Evolutionary conservation across 53 echinoderm and acorn worm species (phyloP).

Genomic region (Henricia sp.): DNA sequence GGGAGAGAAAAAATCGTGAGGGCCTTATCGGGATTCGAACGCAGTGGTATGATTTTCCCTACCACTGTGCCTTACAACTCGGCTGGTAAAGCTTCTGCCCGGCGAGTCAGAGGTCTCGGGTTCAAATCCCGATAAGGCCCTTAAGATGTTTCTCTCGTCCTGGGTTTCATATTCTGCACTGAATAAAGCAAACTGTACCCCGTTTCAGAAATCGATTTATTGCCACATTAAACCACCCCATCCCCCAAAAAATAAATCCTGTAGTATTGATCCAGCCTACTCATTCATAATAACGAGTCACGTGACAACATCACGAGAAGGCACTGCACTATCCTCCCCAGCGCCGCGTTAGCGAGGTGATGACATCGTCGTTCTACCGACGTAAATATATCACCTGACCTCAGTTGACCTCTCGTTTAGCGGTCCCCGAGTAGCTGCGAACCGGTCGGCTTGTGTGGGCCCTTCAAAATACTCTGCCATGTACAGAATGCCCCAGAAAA

Average conservation of each 20-base stretch:
- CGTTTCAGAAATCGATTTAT: background rate
- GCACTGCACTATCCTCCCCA: conserved; percentile 9
- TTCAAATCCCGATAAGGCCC: too few relatives aligned
- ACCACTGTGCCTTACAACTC: too few relatives aligned
- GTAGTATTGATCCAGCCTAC: background rate
- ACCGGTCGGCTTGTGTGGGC: conserved; percentile 34
- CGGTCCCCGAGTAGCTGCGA: background rate
- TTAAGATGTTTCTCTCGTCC: background rate
- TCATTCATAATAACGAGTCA: background rate
- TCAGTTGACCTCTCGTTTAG: conserved; percentile 10
- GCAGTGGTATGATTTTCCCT: too few relatives aligned
- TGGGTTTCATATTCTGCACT: background rate
- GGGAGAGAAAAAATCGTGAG: too few relatives aligned
- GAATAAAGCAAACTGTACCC: background rate
- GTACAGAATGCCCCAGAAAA: too few relatives aligned
- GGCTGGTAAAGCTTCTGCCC: too few relatives aligned
- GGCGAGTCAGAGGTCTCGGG: too few relatives aligned
- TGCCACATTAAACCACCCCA: too few relatives aligned
- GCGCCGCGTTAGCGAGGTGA: conserved; percentile 32
- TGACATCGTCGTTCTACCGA: conserved; percentile 15
- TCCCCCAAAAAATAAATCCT: too few relatives aligned
- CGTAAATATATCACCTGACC: conserved; percentile 49
- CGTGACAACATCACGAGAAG: background rate
- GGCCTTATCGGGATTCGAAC: too few relatives aligned
- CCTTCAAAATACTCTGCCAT: background rate